phyloP scores from a whole-genome alignment of 2,797 vertebrate genomes.

The Erithacus rubecula region DNA sequence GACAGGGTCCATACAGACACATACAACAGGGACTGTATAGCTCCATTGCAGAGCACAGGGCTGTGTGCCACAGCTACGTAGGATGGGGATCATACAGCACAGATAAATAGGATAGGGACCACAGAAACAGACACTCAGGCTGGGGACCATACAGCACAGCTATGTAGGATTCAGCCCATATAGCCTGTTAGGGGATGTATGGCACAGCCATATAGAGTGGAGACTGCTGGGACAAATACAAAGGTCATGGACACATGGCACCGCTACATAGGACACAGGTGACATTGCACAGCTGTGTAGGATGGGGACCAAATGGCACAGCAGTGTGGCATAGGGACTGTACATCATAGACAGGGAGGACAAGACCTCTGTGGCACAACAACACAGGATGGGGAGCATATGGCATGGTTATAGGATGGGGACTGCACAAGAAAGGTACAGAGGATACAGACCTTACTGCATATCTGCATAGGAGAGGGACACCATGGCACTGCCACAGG shows the following conservation, averaged over 20 bases:
- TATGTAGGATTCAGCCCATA: background rate
- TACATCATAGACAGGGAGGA: background rate
- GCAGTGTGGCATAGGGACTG: background rate
- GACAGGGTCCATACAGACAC: background rate
- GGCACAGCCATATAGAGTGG: background rate
- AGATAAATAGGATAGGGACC: background rate
- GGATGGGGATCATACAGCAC: background rate
- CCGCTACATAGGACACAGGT: rapidly evolving
- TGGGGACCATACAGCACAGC: background rate
- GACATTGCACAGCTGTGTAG: background rate
- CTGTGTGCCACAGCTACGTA: rapidly evolving
- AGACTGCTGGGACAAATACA: background rate
- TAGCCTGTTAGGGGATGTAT: rapidly evolving
- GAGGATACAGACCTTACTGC: background rate
- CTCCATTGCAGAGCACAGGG: background rate
- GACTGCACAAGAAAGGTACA: background rate
- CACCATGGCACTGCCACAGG: background rate
- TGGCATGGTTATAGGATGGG: background rate
- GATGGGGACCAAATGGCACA: background rate
- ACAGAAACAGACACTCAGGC: background rate
- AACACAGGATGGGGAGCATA: rapidly evolving
- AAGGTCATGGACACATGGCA: background rate
- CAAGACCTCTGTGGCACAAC: background rate
- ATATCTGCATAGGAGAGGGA: background rate
- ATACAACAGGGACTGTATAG: rapidly evolving